These are phyloP conservation scores for Drosophila punjabiensis DNA, from an alignment of 1,140 invertebrate species.

Conservation along the genomic window DNA sequence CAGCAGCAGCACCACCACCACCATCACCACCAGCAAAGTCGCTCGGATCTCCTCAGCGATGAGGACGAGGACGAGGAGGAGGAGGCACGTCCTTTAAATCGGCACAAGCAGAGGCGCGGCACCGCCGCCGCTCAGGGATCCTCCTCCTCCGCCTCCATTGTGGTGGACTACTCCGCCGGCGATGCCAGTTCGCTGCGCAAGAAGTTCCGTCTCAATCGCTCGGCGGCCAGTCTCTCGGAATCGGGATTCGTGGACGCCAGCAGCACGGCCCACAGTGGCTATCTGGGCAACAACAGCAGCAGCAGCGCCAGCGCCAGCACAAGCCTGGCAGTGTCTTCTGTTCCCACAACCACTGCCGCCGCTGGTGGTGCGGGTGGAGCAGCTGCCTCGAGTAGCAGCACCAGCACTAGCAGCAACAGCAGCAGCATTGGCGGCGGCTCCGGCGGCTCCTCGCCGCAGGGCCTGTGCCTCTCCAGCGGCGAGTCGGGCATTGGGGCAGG, in stretches of 20 bases:
- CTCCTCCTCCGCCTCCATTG: slow-evolving; percentile 54
- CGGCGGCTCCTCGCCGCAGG: slow-evolving; percentile 73
- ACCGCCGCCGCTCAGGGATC: slow-evolving; percentile 13
- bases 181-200: slow-evolving; percentile 81
- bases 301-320: slow-evolving; percentile 14
- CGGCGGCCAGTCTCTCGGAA: slow-evolving; percentile 56
- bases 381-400: slow-evolving; percentile 18
- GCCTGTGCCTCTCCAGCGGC: slow-evolving; percentile 68
- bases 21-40: slow-evolving; percentile 43
- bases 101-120: slow-evolving; percentile 76
- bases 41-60: slow-evolving; percentile 25
- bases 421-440: slow-evolving; percentile 46
- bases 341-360: neutral
- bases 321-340: slow-evolving; percentile 4
- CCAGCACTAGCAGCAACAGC: slow-evolving; percentile 13
- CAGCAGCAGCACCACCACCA: slow-evolving; percentile 51
- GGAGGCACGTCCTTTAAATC: slow-evolving; percentile 26
- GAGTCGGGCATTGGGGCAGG: slow-evolving; percentile 77
- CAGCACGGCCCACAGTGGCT: slow-evolving; percentile 55
- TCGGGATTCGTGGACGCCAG: slow-evolving; percentile 80
- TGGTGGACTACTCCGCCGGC: slow-evolving; percentile 66
- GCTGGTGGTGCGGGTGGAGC: neutral
- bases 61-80: slow-evolving; percentile 54
- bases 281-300: slow-evolving; percentile 52
- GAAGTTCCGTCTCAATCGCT: slow-evolving; percentile 79